Evolutionary conservation across 2,888 invertebrate genomes (phyloP), one percentile per base, ranked within the genome.

Genomic region (Allacma fusca): DNA sequence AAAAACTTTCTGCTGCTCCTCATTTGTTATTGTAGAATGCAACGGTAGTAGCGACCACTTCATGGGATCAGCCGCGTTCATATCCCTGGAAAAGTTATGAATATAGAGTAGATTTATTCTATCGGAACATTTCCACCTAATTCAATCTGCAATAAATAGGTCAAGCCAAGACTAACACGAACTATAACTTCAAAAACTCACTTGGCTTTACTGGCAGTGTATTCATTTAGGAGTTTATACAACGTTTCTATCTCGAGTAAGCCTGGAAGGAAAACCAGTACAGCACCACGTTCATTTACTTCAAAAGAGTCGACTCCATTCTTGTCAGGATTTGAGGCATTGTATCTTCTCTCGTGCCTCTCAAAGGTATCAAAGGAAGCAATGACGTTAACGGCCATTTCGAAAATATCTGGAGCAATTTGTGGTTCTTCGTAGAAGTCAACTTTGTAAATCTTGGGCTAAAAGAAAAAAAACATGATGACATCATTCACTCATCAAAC

Each of bases 191-290:
- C 28, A 62, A 34, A 1, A 1, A 57, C 71, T 59, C 19, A 73
- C 73, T 73, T 74, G n/a, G 65, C 19, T 65, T 65, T 72, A 34
- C 23, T 43, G 7, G 16, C 26, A 40, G 43, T 21, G 19, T 24
- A 62, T 9, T 67, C 74, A 1, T 9, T 24, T 9, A 43, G n/a
- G 34, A 21, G 64, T 74, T 65, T 74, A 26, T 44, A 28, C 79
- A 87, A 70, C 1, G 80, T 80, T 43, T 83, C 83, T 24, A 83
- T 83, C 88, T 96, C 96, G 83, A 90, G 88, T 74, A 95, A 91
- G 67, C 96, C 97, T 0, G 97, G 97, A 81, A 98, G 86, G 87
- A 98, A 98, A 75, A 97, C 91, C 0, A 98, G 89, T 24, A 96
- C 93, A 1, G 94, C 92, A 0, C 92, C 88, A 73, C 88, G 76